Base-by-base conservation (phyloP, 2,797 vertebrate genomes). In the Mallotus villosus region DNA sequence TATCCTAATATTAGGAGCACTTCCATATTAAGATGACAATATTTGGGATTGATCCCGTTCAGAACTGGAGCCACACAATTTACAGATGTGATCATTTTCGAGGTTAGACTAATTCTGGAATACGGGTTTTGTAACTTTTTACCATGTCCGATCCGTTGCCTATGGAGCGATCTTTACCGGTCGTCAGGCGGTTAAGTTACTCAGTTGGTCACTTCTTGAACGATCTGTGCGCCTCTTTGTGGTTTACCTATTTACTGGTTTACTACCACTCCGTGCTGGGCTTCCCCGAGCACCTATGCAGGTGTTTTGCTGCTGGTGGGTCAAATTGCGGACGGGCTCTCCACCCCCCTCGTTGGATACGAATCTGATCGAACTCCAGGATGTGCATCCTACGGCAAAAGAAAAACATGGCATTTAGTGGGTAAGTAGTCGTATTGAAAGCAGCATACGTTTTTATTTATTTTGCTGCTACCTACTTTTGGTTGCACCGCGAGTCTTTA, bases 241-340 rank as follows among this genome's bases (percentile, higher is more conserved):
- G 95, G 94, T 97, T 95, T 90, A 95, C 94, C 1, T 96, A 96
- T 73, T 85, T 97, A 78, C 88, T 96, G 82, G 83, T 96, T 4
- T 96, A 92, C 82, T 92, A 94, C 75, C 94, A 95, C 86, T 81
- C 89, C 0, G 94, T 95, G 71, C 90, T 95, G 74, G 91, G 93
- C 5, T 92, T 94, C 68, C 68, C 86, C 77, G 74, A 93, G 94
- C 68, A 86, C 85, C 37, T 87, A 76, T 34, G 94, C 93, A 1
- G 95, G 95, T 0, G 77, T 88, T 49, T 84, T 97, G 79, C 88
- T 96, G 82, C 91, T 97, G 51, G 84, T 93, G 3, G 94, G 94
- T 0, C 95, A 96, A 65, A 77, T 86, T 49, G 93, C 94, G 1
- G 95, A 96, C 71, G 95, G 94, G 2, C 65, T 96, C 46, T 93